Base-by-base conservation (phyloP, 2,113 vertebrate genomes). In the Hirundichthys speculiger region DNA sequence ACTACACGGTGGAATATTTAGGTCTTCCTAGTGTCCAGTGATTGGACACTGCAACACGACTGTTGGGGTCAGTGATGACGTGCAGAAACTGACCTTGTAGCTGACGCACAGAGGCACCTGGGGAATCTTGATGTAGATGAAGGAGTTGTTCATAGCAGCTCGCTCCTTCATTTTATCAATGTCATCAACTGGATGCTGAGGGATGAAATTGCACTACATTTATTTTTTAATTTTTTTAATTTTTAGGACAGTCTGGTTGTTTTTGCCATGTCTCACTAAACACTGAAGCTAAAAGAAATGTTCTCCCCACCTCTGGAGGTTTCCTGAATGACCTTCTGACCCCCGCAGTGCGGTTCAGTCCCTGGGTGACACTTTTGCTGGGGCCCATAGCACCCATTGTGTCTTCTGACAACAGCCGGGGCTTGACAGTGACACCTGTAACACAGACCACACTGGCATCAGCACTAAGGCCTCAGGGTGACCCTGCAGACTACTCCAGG, bases 111-210 rank as follows among this genome's bases (percentile, higher is more conserved):
- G 94, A 0, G 98, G 98, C 82, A 99, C 98, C 89, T 99, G 98
- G 0, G 98, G 98, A 86, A 99, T 99, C 92, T 99, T 99, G 84
- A 99, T 95, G 85, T 99, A 99, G 89, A 99, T 99, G 87, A 99
- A 99, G 63, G 97, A 99, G 86, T 99, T 98, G 91, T 99, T 99
- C 97, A 98, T 98, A 19, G 98, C 98, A 0, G 98, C 98, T 13
- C 98, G 92, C 67, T 99, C 97, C 85, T 98, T 98, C 98, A 99
- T 99, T 91, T 99, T 99, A 82, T 99, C 98, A 2, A 99, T 98
- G 77, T 99, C 97, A 74, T 99, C 98, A 22, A 99, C 96, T 0
- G 96, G 96, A 79, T 96, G 94, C 98, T 99, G 84, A 20, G 3
- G 57, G 16, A 69, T 14, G 20, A 64, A 34, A 60, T 55, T 0